A percentile compares a stretch with the other conserved stretches of the same genome.
Conservation (phyloP, 2,888 invertebrate species). For the Trissoscelio sp. region DNA sequence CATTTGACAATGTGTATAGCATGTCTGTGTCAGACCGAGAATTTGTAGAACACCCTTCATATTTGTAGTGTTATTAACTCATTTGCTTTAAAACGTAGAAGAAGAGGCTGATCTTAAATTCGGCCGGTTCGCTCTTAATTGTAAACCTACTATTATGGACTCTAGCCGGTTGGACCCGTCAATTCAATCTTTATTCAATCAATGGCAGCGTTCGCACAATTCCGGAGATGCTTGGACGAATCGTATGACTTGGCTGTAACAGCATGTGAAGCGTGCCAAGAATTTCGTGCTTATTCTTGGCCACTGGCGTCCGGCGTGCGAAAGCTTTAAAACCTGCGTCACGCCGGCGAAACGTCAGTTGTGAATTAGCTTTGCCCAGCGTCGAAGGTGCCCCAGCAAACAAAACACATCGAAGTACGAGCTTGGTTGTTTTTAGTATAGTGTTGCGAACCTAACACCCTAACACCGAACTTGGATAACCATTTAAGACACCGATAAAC, state of each 20-base stretch:
- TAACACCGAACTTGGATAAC: constrained; percentile 50
- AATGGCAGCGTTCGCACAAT: constrained; percentile 47
- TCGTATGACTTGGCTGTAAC: constrained; percentile 52
- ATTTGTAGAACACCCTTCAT: too few relatives aligned
- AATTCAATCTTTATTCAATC: constrained; percentile 17
- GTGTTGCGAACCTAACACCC: too few relatives aligned
- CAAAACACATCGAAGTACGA: constrained; percentile 3
- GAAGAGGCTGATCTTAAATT: constrained; percentile 47
- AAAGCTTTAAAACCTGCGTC: constrained; percentile 56
- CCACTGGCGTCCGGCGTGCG: constrained; percentile 34
- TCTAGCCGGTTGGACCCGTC: constrained; percentile 36
- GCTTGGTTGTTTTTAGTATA: too few relatives aligned
- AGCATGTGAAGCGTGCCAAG: constrained; percentile 57
- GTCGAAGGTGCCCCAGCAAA: neutral
- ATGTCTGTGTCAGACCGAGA: too few relatives aligned
- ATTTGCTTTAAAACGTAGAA: constrained; percentile 20
- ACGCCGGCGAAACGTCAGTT: constrained; percentile 54
- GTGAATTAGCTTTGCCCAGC: constrained; percentile 45
- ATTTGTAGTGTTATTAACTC: constrained; percentile 24
- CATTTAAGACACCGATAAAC: constrained; percentile 33
- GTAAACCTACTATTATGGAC: constrained; percentile 27
- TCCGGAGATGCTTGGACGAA: constrained; percentile 57
- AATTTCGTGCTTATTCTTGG: constrained; percentile 64
- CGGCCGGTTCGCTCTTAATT: constrained; percentile 48
- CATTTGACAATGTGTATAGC: too few relatives aligned